A percentile compares a stretch with the other conserved stretches of the same genome.
Conservation (phyloP, 2,888 invertebrate genomes). For the Craniophora ligustri region DNA sequence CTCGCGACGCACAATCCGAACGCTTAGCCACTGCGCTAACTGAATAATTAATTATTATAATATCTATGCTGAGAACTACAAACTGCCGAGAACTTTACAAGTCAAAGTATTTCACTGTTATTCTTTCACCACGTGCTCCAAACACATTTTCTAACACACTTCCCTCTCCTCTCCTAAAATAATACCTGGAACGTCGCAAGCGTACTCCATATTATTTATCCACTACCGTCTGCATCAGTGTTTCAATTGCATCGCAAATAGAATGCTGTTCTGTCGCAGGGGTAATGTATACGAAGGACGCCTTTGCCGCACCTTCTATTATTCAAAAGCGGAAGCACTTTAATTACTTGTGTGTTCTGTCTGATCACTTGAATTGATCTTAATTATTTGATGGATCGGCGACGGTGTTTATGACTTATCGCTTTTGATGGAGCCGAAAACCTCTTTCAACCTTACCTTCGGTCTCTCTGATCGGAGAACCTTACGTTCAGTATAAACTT, state of each 20-base stretch:
- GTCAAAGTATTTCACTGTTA: no score
- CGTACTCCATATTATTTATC: constrained; percentile 17
- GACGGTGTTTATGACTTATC: neutral
- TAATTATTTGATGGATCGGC: constrained; percentile 21
- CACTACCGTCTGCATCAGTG: constrained; percentile 9
- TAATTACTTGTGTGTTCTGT: constrained; percentile 60
- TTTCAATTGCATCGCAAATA: constrained; percentile 72
- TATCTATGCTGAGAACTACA: no score
- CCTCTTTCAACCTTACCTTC: no score
- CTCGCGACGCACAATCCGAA: no score
- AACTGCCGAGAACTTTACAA: no score
- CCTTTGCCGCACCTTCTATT: constrained; percentile 75
- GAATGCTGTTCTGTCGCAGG: constrained; percentile 59
- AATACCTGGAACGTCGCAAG: constrained; percentile 4
- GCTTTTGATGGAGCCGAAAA: neutral
- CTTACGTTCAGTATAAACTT: no score
- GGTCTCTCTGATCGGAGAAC: no score
- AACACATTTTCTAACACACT: neutral
- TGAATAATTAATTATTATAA: no score
- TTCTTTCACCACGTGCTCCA: no score
- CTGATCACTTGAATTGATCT: constrained; percentile 33
- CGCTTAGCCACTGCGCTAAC: no score
- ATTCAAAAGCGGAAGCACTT: constrained; percentile 71
- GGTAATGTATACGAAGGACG: constrained; percentile 69
- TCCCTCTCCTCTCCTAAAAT: constrained; percentile 10